phyloP scores from a whole-genome alignment of 1,140 invertebrate genomes.

The Drosophila baimaii region DNA sequence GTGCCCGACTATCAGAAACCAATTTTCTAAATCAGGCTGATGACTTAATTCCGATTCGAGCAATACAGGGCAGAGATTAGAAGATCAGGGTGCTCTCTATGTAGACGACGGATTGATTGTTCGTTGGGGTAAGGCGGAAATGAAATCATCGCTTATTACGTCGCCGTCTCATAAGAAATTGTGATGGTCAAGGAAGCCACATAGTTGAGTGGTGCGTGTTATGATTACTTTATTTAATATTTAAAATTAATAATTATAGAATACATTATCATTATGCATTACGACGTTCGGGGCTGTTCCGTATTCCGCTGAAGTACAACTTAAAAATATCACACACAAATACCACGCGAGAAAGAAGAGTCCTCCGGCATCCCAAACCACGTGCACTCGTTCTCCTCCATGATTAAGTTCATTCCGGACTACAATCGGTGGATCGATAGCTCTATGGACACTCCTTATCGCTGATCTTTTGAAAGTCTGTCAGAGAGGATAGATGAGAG shows the following conservation, averaged over 20 bases:
- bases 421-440: constrained; percentile 11
- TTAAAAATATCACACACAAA: constrained; percentile 84
- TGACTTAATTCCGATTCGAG: constrained; percentile 47
- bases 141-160: constrained; percentile 47
- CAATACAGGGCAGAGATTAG: constrained; percentile 36
- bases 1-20: constrained; percentile 23
- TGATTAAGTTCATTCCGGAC: constrained; percentile 57
- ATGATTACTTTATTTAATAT: constrained; percentile 77
- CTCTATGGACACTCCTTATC: constrained; percentile 82
- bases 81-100: constrained; percentile 25
- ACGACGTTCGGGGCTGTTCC: constrained; percentile 56
- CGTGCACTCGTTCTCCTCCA: constrained; percentile 34
- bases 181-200: constrained; percentile 39
- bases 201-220: constrained; percentile 34
- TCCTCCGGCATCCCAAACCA: constrained; percentile 37
- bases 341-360: constrained; percentile 69
- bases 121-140: constrained; percentile 44
- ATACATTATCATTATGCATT: constrained; percentile 74
- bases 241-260: constrained; percentile 77
- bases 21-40: constrained; percentile 43
- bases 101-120: constrained; percentile 34
- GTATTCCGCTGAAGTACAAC: constrained; percentile 77
- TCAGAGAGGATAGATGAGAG: background rate
- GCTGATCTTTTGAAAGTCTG: constrained; percentile 81
- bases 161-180: constrained; percentile 12